These are phyloP conservation scores for Nothoprocta pentlandii DNA, from an alignment of 2,113 vertebrate genomes.

Conservation along the genomic window DNA sequence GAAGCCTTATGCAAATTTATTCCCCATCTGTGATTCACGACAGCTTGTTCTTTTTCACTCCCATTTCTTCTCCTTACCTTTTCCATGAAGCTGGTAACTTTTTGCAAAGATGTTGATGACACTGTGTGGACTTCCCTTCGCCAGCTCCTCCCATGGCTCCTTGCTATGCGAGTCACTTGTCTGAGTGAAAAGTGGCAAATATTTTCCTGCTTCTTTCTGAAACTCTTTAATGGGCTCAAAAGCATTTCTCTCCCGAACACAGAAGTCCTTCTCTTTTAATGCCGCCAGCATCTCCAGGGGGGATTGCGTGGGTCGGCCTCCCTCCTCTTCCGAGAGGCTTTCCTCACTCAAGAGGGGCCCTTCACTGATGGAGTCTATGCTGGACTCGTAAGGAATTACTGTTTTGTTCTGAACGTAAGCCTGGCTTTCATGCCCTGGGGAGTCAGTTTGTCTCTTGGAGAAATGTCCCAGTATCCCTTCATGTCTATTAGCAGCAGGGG, in stretches of 20 bases:
- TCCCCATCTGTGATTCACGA: not conserved
- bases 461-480: constrained; percentile 69
- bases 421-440: constrained; percentile 47
- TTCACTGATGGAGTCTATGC: constrained; percentile 91
- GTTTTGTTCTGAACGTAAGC: constrained; percentile 47
- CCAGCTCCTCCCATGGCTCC: constrained; percentile 90
- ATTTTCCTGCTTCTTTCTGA: constrained; percentile 89
- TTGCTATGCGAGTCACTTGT: constrained; percentile 68
- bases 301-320: constrained; percentile 26
- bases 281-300: constrained; percentile 68
- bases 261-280: constrained; percentile 80
- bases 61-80: constrained; percentile 80
- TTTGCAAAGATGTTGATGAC: constrained; percentile 97
- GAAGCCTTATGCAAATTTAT: not conserved
- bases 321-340: constrained; percentile 85
- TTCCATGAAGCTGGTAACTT: constrained; percentile 83
- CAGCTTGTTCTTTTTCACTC: not conserved
- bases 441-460: constrained; percentile 60
- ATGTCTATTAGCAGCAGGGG: constrained; percentile 53
- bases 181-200: constrained; percentile 75
- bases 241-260: constrained; percentile 73
- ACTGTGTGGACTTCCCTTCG: constrained; percentile 93
- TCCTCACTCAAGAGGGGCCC: constrained; percentile 90
- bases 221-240: constrained; percentile 86
- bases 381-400: constrained; percentile 75